A percentile compares a stretch with the other conserved stretches of the same genome.
Evolutionary conservation across 2,113 vertebrate species (phyloP).

Genomic region (Leucopsar rothschildi): DNA sequence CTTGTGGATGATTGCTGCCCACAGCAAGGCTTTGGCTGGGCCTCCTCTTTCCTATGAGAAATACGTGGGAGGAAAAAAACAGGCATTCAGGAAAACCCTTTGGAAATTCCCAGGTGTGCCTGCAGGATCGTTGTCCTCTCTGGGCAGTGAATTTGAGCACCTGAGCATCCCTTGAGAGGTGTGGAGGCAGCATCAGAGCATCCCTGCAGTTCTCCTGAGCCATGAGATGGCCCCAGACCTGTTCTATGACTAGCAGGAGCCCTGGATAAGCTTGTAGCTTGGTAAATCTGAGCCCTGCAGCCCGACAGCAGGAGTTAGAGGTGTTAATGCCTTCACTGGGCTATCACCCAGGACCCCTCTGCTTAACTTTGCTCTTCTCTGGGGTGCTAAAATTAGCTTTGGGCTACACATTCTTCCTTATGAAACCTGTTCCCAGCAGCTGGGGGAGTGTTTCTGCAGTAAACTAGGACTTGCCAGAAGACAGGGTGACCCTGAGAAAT

Average conservation of each 20-base stretch:
- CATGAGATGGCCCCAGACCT: not conserved
- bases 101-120: not conserved
- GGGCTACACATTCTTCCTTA: not conserved
- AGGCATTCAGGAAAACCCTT: not conserved
- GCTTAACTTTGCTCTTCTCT: not conserved
- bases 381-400: conserved; percentile 30
- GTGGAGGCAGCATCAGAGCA: not conserved
- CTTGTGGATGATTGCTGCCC: not conserved
- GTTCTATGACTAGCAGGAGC: not conserved
- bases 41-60: not conserved
- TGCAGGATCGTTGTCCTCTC: not conserved
- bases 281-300: not conserved
- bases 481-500: not conserved
- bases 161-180: not conserved
- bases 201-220: not conserved
- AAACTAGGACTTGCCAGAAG: not conserved
- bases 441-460: not conserved
- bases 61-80: not conserved
- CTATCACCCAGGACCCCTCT: not conserved
- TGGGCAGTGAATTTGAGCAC: not conserved
- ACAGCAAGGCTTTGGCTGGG: not conserved
- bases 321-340: not conserved
- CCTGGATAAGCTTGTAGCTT: not conserved
- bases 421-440: not conserved
- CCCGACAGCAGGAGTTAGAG: not conserved